Evolutionary conservation across 2,888 invertebrate species (phyloP), one percentile per base, ranked within the genome.

Genomic region (Seladonia tumulorum): DNA sequence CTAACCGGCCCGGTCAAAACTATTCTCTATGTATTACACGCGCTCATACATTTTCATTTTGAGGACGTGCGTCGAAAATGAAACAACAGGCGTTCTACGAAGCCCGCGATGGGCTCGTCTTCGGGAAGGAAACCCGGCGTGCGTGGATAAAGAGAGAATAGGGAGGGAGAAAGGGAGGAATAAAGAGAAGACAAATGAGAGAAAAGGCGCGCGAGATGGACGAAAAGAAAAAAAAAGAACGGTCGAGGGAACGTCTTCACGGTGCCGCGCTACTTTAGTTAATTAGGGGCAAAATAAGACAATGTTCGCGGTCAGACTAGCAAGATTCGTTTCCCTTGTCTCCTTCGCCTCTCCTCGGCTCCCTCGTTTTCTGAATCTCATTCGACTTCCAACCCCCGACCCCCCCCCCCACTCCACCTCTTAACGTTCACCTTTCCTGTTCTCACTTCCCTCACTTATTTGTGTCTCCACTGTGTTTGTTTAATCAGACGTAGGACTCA

Each of bases 401-500:
- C 35, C 0, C 35, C n/a, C n/a, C n/a, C 22, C 70, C 29, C 35
- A 7, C 5, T 29, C 16, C 66, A 10, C 66, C 66, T 35, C 35
- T 60, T 57, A 53, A 53, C 63, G 71, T 72, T 75, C 49, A 18
- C 77, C 49, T 72, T 76, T 74, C 45, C 81, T 60, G 45, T 68
- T 39, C 81, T 25, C 35, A 57, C 73, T 76, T 77, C 85, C 82
- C 88, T 85, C 90, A 87, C 89, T 91, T 90, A 91, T 93, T 92
- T 87, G 90, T 92, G 92, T 91, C 92, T 92, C 92, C 92, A 87
- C 89, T 94, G 94, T 94, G 93, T 94, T 94, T 94, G 94, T 94
- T 94, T 94, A 94, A 94, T 94, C 94, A 94, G 94, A 93, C 93
- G 90, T 91, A 90, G 92, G 93, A 90, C 94, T 94, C 93, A 93